Evolutionary conservation across 2,888 invertebrate species (phyloP).

Genomic region (Calameuta pallipes): DNA sequence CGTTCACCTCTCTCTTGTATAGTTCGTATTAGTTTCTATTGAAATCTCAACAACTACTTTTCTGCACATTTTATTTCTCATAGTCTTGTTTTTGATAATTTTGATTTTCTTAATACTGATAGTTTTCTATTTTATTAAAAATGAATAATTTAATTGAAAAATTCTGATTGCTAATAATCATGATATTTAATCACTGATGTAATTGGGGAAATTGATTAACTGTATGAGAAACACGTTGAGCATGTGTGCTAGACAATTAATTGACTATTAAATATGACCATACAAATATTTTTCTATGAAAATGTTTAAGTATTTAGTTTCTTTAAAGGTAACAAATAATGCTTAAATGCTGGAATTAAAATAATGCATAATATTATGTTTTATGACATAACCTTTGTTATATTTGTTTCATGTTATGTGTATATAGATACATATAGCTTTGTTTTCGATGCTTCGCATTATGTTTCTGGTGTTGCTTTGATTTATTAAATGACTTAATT

Average conservation of each 20-base stretch:
- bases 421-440: not conserved
- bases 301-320: not conserved
- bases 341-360: not conserved
- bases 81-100: not conserved
- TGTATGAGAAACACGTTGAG: not conserved
- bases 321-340: not conserved
- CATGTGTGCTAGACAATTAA: conserved; percentile 28
- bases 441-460: not conserved
- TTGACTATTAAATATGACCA: conserved; percentile 40
- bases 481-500: not conserved
- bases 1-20: not conserved
- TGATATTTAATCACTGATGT: not conserved
- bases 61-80: not conserved
- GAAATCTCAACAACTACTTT: not conserved
- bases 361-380: not conserved
- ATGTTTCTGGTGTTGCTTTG: not conserved
- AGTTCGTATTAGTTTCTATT: not conserved
- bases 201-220: not conserved
- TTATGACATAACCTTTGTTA: not conserved
- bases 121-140: conserved; percentile 1
- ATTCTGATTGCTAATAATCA: not conserved
- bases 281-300: conserved; percentile 27
- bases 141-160: not conserved
- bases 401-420: not conserved
- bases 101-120: not conserved